Base-by-base conservation (phyloP, 2,888 invertebrate species). In the Heliconius cydno region DNA sequence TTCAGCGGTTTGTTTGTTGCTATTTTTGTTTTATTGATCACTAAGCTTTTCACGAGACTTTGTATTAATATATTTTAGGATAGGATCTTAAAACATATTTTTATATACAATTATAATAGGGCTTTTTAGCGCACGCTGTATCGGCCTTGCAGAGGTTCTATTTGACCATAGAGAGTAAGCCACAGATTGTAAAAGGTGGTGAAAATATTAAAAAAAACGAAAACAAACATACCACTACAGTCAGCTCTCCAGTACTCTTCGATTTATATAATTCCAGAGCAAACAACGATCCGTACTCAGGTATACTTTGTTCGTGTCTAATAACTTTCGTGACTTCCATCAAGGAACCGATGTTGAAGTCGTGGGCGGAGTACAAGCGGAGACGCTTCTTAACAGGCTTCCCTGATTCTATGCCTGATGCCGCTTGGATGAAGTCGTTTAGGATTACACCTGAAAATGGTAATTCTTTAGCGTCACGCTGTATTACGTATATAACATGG, bases 281-380 rank as follows among this genome's bases (percentile, higher is more conserved):
- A 25, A 93, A 92, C 1, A 92, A 84, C 0, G 94, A 87, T 0
- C 92, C 94, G 41, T 94, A 94, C 22, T 93, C 92, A 0, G 94
- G 94, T 6, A 94, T 91, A 75, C 85, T 85, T 28, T 86, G 82
- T 46, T 91, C 87, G 12, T 82, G 82, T 2, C 84, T 86, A 41
- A 85, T 83, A 9, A 92, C 90, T 41, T 82, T 86, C 22, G 92
- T 85, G 0, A 91, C 93, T 2, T 92, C 92, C 93, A 94, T 93
- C 30, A 94, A 80, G 0, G 93, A 86, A 0, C 94, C 94, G 10
- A 94, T 86, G 84, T 94, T 94, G 88, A 93, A 94, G 86, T 94
- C 94, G 75, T 94, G 94, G 0, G 90, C 87, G 0, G 94, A 94
- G 85, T 88, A 89, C 75, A 93, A 80, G 0, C 89, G 85, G 34